A percentile compares a stretch with the other conserved stretches of the same genome.
phyloP scores from a whole-genome alignment of 2,888 invertebrate genomes.

The Macrosiphum euphorbiae region DNA sequence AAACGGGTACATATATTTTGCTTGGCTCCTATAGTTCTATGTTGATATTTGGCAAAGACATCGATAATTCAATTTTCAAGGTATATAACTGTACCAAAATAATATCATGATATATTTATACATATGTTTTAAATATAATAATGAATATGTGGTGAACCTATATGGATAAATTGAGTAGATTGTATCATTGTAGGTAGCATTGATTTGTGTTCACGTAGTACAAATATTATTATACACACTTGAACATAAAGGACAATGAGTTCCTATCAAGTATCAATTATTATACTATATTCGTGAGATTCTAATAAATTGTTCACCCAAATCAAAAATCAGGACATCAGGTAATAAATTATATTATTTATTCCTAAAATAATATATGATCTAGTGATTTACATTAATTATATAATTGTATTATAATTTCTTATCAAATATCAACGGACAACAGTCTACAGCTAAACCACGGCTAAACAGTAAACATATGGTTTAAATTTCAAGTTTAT shows the following conservation, averaged over 20 bases:
- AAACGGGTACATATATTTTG: neutral
- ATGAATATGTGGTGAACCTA: neutral
- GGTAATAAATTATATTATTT: neutral
- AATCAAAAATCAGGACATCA: neutral
- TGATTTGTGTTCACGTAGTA: neutral
- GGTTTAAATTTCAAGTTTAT: no score
- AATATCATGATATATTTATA: neutral
- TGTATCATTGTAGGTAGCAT: neutral
- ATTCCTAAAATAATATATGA: neutral
- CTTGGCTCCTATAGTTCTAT: neutral
- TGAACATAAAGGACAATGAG: neutral
- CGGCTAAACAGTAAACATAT: no score
- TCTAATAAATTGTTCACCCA: neutral
- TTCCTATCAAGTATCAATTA: neutral
- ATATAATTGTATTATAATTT: neutral
- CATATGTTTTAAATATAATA: conserved; percentile 19
- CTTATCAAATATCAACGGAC: neutral
- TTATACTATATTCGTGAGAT: neutral
- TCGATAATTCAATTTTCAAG: neutral
- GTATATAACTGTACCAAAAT: conserved; percentile 7
- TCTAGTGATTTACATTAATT: neutral
- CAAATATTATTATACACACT: neutral
- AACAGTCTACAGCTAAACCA: no score
- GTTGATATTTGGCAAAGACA: conserved; percentile 20
- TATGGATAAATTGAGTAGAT: neutral